Percentiles rank a stretch among this genome's conserved stretches.
These are phyloP conservation scores for Zootermopsis nevadensis DNA, from an alignment of 2,888 invertebrate species.

Conservation along the genomic window DNA sequence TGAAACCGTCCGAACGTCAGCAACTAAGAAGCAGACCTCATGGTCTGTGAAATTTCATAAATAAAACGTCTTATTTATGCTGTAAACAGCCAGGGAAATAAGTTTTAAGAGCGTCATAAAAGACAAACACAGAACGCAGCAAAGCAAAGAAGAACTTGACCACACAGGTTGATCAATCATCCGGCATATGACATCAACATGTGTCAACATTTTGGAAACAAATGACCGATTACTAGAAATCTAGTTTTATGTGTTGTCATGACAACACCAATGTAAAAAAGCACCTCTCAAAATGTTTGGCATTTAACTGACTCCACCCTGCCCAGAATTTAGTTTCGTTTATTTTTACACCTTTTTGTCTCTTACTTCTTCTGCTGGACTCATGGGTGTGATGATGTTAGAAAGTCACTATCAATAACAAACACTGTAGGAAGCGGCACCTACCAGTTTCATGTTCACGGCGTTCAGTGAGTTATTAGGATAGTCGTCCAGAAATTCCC, in stretches of 20 bases:
- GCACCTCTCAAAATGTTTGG: neutral
- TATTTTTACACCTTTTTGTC: neutral
- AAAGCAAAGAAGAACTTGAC: neutral
- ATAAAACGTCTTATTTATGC: neutral
- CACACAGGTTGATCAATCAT: neutral
- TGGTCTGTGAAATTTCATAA: neutral
- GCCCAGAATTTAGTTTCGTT: neutral
- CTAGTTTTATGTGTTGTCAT: neutral
- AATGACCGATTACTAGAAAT: conserved; percentile 5
- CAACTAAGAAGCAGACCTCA: no score
- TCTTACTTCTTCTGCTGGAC: no score
- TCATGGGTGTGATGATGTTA: no score
- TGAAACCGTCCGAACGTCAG: no score
- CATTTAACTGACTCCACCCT: neutral
- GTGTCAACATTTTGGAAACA: conserved; percentile 4
- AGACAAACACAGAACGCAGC: neutral
- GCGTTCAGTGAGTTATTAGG: no score
- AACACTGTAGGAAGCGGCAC: no score
- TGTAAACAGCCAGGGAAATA: no score
- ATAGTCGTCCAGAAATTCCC: no score
- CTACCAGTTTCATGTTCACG: no score
- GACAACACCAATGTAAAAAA: neutral
- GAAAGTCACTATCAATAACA: no score
- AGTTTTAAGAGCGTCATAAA: neutral
- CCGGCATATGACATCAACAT: neutral